Base-by-base conservation (phyloP, 2,113 vertebrate genomes). In the Rhinoptilus africanus region DNA sequence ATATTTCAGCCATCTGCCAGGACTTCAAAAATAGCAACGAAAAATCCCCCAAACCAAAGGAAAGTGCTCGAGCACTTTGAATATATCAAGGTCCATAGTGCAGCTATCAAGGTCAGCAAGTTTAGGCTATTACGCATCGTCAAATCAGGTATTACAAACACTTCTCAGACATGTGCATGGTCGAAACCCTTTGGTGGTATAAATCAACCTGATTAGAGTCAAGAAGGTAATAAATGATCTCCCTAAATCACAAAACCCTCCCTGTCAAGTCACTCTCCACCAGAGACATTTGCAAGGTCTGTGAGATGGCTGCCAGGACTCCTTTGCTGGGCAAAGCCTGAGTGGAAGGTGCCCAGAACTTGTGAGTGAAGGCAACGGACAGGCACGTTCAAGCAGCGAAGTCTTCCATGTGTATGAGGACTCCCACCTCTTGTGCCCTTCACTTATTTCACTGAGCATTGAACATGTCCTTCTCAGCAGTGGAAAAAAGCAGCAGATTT, bases 381-480 rank as follows among this genome's bases (percentile, higher is more conserved):
- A 12, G 0, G 0, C 41, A 28, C 7, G 14, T 30, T 77, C 60
- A 67, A 54, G 22, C 21, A 45, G 1, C 22, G 16, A 69, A 56
- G 5, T 24, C 26, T 54, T 62, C 28, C 45, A 26, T 2, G 35
- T 28, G 20, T 4, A n/a, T 37, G 60, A 43, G 35, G 51, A 39
- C 16, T 63, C 80, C 18, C 30, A 47, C 56, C 60, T 71, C 9
- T 4, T 37, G 43, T 24, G 32, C 23, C 56, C 28, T 64, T 47
- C 0, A 0, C 23, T 57, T 57, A 14, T 47, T 54, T 72, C 23
- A 30, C 0, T 64, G 32, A 63, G 11, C 21, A 30, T 2, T 62
- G 59, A 86, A 37, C 21, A 3, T 18, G 5, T 12, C 86, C 60
- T 41, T 57, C 50, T 51, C 79, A 77, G 54, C 8, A 34, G 60